Base-by-base conservation (phyloP, 2,113 vertebrate species). In the Sus scrofa region DNA sequence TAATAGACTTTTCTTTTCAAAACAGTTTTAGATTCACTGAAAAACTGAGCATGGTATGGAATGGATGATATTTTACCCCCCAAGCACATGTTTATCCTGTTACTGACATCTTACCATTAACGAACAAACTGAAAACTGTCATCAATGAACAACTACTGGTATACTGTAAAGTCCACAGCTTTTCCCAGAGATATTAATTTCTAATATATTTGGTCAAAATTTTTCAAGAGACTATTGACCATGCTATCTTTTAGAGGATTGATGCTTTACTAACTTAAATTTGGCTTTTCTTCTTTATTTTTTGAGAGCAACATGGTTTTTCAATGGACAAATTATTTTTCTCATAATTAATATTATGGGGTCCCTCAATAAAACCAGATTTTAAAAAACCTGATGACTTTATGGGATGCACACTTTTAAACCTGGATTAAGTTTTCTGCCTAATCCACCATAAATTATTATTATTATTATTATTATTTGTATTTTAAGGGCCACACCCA, bases 231-330 rank as follows among this genome's bases (percentile, higher is more conserved):
- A 34, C 20, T 9, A 68, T 44, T 27, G 19, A 37, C 26, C 30
- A 70, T 15, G 20, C 67, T 75, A 54, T 58, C 77, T 96, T 77
- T 60, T 88, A 91, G 60, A 18, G 65, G 7, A 62, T 15, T 34
- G 88, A 73, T 3, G 54, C 20, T 77, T 87, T 39, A 60, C 26
- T 84, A 54, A 56, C 26, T 86, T 63, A 32, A 22, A 81, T 70
- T 60, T 86, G n/a, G 74, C 22, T 26, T 92, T 63, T 50, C 54
- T 58, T 70, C 11, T n/a, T 93, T 92, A 94, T 68, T 89, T 96
- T 60, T 63, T 86, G 32, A 95, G 88, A 26, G 18, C 58, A 89
- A 82, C 3, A 34, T 37, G 44, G 54, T 86, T 97, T 97, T 90
- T 88, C n/a, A 96, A 24, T 19, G 5, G 52, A 79, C 4, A 44